Evolutionary conservation across 2,888 invertebrate genomes (phyloP), one percentile per base, ranked within the genome.

Genomic region (Athalia cordata): DNA sequence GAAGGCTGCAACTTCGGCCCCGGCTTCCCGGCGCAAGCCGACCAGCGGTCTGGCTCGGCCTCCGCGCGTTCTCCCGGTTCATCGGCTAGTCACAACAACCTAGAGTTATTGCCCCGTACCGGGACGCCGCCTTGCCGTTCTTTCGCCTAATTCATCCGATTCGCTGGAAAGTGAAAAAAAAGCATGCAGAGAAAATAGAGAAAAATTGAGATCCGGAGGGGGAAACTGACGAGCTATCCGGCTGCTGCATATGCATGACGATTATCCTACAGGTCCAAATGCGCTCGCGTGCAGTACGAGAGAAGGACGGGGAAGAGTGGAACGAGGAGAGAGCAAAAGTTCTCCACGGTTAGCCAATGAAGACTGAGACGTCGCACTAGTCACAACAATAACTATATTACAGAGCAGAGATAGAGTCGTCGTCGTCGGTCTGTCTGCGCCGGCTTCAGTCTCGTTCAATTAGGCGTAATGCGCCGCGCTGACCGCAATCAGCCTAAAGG

Each of bases 1-100:
- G 47, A 13, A 57, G 9, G 9, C 72, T 45, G 52, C 57, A 45
- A n/a, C 29, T 29, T 29, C 62, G 64, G 75, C 75, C 75, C 62
- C 75, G 75, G 62, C 75, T 49, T 75, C 62, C 61, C 62, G 62
- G 50, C 61, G 8, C 11, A 47, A 13, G 82, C 85, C 86, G 87
- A 87, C 87, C 86, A 87, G 87, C 87, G 87, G 88, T 88, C 88
- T 88, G 86, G 86, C 75, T 49, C 79, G 79, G 82, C 83, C 85
- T 85, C 86, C 52, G 7, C 9, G 55, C 62, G 4, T 55, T 57
- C 59, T 59, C 9, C 57, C 13, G 75, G 50, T 62, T 62, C 75
- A 83, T 86, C 85, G 84, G 83, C 86, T 87, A 87, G 87, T 88
- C 87, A 87, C 87, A 86, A 86, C 84, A 84, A 81, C 80, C 81